phyloP scores from a whole-genome alignment of 2,888 invertebrate species.

The Harmothoe impar region DNA sequence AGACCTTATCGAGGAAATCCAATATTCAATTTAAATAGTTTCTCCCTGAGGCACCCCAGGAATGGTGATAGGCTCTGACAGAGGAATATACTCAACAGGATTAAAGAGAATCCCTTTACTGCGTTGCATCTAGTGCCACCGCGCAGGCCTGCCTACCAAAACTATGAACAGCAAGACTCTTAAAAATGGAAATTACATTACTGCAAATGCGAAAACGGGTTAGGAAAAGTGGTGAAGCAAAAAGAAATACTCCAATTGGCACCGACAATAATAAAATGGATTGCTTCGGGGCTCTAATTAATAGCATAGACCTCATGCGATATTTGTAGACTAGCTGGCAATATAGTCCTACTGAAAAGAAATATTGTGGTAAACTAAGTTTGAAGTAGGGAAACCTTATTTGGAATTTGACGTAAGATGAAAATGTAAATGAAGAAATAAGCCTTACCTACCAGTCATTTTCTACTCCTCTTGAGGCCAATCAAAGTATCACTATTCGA shows the following conservation, averaged over 20 bases:
- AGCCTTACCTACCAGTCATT: no score
- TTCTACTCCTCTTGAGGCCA: no score
- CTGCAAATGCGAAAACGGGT: not conserved
- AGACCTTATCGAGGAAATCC: not conserved
- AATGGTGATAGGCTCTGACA: not conserved
- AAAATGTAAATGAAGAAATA: no score
- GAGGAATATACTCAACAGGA: slow-evolving; percentile 1
- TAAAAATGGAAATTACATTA: not conserved
- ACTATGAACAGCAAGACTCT: not conserved
- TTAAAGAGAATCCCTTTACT: slow-evolving; percentile 30
- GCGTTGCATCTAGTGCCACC: not conserved
- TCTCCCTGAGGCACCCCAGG: not conserved
- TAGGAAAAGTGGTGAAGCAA: not conserved
- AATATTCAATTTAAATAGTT: slow-evolving; percentile 27
- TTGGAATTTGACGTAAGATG: no score
- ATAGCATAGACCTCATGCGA: not conserved
- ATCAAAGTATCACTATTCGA: no score
- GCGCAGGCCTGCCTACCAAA: not conserved
- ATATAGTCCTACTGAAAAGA: no score
- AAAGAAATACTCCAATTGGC: not conserved
- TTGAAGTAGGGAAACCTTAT: no score
- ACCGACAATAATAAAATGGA: not conserved
- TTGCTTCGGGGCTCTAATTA: not conserved
- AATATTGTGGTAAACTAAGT: no score
- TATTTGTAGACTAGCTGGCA: no score